Conservation (phyloP, 1,140 invertebrate genomes). For the Bombus difficillimus region DNA sequence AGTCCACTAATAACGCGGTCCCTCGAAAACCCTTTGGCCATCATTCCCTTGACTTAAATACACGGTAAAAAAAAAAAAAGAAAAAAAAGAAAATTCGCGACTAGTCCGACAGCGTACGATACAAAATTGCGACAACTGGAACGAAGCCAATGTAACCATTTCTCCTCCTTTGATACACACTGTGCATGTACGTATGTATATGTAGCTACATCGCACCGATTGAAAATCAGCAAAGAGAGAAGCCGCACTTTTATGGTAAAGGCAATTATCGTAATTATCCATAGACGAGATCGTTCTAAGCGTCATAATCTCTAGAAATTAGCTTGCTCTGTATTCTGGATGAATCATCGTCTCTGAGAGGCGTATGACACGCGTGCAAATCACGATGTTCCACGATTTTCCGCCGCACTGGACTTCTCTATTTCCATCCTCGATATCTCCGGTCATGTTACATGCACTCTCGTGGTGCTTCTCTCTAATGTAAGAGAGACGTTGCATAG, state of each 20-base stretch:
- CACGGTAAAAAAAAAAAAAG: background rate
- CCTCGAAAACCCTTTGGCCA: slow-evolving; percentile 53
- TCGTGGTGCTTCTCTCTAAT: background rate
- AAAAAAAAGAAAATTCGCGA: background rate
- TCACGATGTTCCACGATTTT: slow-evolving; percentile 68
- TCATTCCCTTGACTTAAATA: background rate
- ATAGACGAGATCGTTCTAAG: background rate
- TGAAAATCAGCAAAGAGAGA: background rate
- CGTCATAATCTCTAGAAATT: slow-evolving; percentile 42
- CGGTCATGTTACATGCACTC: slow-evolving; percentile 18
- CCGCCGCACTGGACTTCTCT: slow-evolving; percentile 43
- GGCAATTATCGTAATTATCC: slow-evolving; percentile 34
- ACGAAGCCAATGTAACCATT: background rate
- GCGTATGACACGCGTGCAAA: slow-evolving; percentile 62
- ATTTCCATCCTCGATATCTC: slow-evolving; percentile 12
- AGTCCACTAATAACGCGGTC: slow-evolving; percentile 63
- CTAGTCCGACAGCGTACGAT: background rate
- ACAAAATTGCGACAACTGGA: slow-evolving; percentile 22
- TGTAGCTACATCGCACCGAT: background rate
- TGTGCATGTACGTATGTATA: background rate
- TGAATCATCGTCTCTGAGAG: slow-evolving; percentile 55
- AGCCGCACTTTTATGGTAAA: background rate
- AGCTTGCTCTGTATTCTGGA: slow-evolving; percentile 14
- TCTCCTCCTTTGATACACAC: background rate
- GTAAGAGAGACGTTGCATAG: slow-evolving; percentile 55